Conservation (phyloP, 2,888 invertebrate species). For the Drosophila yooni region DNA sequence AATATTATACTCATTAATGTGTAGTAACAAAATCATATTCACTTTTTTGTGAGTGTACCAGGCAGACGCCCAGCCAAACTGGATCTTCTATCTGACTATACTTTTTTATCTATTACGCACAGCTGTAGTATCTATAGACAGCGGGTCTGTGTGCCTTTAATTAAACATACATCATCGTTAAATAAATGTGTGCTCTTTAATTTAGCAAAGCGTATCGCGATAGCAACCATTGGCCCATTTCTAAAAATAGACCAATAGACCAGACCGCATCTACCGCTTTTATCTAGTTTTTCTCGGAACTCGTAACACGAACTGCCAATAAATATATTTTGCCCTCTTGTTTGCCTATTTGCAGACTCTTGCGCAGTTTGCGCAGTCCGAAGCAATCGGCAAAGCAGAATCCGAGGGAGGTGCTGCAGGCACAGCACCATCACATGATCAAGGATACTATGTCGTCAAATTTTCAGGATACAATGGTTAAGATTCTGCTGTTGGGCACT, state of each 20-base stretch:
- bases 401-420: constrained; percentile 84
- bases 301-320: constrained; percentile 32
- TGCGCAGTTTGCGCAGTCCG: constrained; percentile 81
- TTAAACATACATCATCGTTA: constrained; percentile 69
- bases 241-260: constrained; percentile 56
- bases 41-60: neutral
- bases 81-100: constrained; percentile 3
- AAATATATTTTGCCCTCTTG: constrained; percentile 36
- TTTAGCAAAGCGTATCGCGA: constrained; percentile 53
- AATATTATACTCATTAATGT: neutral
- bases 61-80: neutral
- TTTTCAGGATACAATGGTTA: constrained; percentile 85
- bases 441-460: constrained; percentile 85
- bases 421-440: constrained; percentile 84
- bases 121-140: constrained; percentile 27
- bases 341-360: constrained; percentile 76
- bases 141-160: constrained; percentile 56
- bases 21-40: neutral
- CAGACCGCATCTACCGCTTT: constrained; percentile 15
- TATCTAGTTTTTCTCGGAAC: constrained; percentile 63
- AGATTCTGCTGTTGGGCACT: constrained; percentile 89
- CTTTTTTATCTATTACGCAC: constrained; percentile 45
- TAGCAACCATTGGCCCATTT: constrained; percentile 58
- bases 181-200: constrained; percentile 54
- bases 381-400: constrained; percentile 55